Conservation (phyloP, 2,113 vertebrate species). For the Xerus inauris region DNA sequence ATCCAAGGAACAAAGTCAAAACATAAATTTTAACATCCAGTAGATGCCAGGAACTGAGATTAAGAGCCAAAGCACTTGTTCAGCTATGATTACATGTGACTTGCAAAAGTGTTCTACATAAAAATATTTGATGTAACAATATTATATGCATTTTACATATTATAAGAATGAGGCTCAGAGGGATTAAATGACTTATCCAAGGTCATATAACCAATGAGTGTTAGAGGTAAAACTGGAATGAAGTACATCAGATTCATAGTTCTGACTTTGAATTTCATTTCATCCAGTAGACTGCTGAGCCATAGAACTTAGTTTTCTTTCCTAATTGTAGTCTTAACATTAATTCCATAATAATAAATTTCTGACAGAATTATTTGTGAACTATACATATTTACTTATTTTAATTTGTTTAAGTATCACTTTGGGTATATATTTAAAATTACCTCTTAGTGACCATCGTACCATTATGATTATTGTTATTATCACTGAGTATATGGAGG, state of each 20-base stretch:
- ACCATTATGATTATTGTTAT: conserved; percentile 18
- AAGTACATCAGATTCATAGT: not conserved
- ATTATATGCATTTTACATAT: not conserved
- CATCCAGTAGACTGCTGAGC: not conserved
- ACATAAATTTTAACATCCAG: conserved; percentile 30
- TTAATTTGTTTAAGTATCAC: not conserved
- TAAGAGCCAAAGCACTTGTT: not conserved
- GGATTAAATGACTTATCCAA: not conserved
- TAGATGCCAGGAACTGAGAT: conserved; percentile 32
- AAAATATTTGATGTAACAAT: not conserved
- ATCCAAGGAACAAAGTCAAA: conserved; percentile 39
- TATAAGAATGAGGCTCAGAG: conserved; percentile 17
- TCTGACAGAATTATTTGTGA: conserved; percentile 12
- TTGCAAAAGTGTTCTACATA: conserved; percentile 18
- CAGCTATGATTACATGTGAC: conserved; percentile 5
- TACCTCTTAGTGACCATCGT: not conserved
- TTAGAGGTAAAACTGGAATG: not conserved
- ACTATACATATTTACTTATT: not conserved
- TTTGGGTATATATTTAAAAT: conserved; percentile 18
- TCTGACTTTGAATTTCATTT: not conserved
- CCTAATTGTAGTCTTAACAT: conserved; percentile 27
- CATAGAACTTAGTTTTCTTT: conserved; percentile 29
- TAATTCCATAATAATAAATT: not conserved
- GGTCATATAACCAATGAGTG: not conserved
- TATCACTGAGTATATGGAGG: not conserved